A percentile compares a stretch with the other conserved stretches of the same genome.
phyloP scores from a whole-genome alignment of 2,888 invertebrate species.

The Hedychridium roseum region DNA sequence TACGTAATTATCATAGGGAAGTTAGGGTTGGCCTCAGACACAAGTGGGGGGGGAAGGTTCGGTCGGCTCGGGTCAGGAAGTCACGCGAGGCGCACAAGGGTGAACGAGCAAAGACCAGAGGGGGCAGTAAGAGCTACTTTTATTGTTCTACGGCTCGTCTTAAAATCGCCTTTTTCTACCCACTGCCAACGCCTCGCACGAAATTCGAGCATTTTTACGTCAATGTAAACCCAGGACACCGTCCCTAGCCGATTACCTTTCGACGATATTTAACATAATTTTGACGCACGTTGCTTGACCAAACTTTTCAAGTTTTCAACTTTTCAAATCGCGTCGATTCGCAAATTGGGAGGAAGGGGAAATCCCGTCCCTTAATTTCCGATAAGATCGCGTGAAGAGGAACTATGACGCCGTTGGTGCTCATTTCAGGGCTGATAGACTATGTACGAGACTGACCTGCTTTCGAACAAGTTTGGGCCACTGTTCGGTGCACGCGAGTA shows the following conservation, averaged over 20 bases:
- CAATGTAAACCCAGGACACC: no score
- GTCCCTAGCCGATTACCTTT: no score
- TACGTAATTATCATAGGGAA: slow-evolving; percentile 56
- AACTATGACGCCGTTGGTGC: slow-evolving; percentile 1
- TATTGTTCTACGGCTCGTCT: slow-evolving; percentile 46
- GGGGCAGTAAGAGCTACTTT: slow-evolving; percentile 30
- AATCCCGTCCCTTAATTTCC: slow-evolving; percentile 5
- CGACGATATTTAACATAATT: no score
- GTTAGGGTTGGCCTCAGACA: slow-evolving; percentile 36
- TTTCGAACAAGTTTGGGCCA: slow-evolving; percentile 17
- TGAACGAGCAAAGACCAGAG: slow-evolving; percentile 23
- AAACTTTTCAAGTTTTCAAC: slow-evolving; percentile 10
- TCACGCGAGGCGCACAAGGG: slow-evolving; percentile 52
- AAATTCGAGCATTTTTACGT: no score
- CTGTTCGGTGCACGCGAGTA: slow-evolving; percentile 28
- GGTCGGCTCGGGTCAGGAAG: slow-evolving; percentile 48
- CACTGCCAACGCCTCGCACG: no score
- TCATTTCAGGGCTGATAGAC: slow-evolving; percentile 12
- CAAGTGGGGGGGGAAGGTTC: slow-evolving; percentile 27
- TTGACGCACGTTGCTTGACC: slow-evolving; percentile 11
- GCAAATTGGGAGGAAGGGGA: not conserved
- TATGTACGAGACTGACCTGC: slow-evolving; percentile 18
- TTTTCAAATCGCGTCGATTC: not conserved
- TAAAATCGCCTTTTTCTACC: slow-evolving; percentile 37
- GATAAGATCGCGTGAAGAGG: slow-evolving; percentile 14